Evolutionary conservation across 2,888 invertebrate genomes (phyloP), one percentile per base, ranked within the genome.

Genomic region (Lamellibrachia satsuma): DNA sequence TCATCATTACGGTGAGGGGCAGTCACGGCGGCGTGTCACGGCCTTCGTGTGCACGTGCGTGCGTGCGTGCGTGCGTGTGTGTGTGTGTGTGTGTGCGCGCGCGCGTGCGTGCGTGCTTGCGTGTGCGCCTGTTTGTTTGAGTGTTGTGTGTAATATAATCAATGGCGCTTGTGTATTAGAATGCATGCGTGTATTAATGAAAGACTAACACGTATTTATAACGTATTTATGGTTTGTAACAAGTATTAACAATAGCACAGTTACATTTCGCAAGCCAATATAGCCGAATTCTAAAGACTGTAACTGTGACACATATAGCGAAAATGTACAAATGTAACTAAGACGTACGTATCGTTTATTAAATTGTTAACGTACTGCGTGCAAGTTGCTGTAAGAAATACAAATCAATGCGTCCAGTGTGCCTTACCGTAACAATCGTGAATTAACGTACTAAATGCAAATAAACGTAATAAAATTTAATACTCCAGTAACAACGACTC

Each of bases 1-100:
- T 95, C 0, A 93, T 95, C 52, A 93, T 96, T 15, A 27, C 95
- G 93, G 96, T 96, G 93, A 94, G 93, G 75, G 11, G 57, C 7
- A 15, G 57, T 39, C 39, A 39, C 39, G 39, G 39, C 39, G 39
- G 39, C 39, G 39, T 39, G 39, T 39, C 39, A 39, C 39, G 39
- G 39, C 39, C 39, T 39, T 39, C 39, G 39, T 39, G 60, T 92
- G 92, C 11, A 90, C n/a, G 92, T 60, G 8, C 11, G 57, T 57
- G 57, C 7, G 57, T 7, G 57, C 7, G 75, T 15, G 3, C 3
- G 75, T 75, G 27, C 8, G 92, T 60, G 75, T n/a, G 75, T 75
- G 75, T 75, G 75, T 75, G 75, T 75, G 93, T 22, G 93, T 93
- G 51, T 92, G 52, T 90, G 92, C 52, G 92, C 52, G 90, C 52